Evolutionary conservation across 1,140 invertebrate species (phyloP), one percentile per base, ranked within the genome.

Genomic region (Drosophila orosa): DNA sequence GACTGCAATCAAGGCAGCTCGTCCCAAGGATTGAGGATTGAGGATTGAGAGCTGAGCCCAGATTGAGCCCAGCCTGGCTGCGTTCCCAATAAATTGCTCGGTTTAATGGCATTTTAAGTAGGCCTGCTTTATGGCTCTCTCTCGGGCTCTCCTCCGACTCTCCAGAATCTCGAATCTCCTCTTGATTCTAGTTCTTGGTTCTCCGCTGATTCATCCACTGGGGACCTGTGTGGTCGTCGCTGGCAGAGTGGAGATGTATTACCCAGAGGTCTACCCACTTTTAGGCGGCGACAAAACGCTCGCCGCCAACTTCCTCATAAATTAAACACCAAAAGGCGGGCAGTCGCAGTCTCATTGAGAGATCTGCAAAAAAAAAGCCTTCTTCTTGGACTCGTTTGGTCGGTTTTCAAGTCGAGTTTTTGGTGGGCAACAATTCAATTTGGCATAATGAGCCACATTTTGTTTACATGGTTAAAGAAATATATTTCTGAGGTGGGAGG

Each of bases 31-130:
- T 55, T 48, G 55, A 54, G 56, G 27, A n/a, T 42, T 39, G 29
- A 45, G 45, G 45, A 50, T 57, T 62, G 59, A 40, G 63, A 48
- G 44, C 47, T 37, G 59, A 62, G 33, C n/a, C n/a, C n/a, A n/a
- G 29, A 54, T 54, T 55, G 33, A 71, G 15, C 17, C 52, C 29
- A 60, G 8, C 65, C 50, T 69, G 67, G 60, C 63, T 62, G 57
- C 29, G 55, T 65, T 73, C 61, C 61, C 62, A 66, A 91, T 91
- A 91, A 91, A 91, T 90, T 91, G 90, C 75, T 90, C 80, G 78
- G 80, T 81, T 91, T 91, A 91, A 91, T 91, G 74, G 85, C 79
- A 78, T 81, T 90, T 91, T 91, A 91, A 91, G 90, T 91, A 90
- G 89, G 89, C 84, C 83, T 90, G 77, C 83, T 83, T 87, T 86